A percentile compares a stretch with the other conserved stretches of the same genome.
Conservation (phyloP, 1,140 invertebrate species). For the Leucophenga varia region DNA sequence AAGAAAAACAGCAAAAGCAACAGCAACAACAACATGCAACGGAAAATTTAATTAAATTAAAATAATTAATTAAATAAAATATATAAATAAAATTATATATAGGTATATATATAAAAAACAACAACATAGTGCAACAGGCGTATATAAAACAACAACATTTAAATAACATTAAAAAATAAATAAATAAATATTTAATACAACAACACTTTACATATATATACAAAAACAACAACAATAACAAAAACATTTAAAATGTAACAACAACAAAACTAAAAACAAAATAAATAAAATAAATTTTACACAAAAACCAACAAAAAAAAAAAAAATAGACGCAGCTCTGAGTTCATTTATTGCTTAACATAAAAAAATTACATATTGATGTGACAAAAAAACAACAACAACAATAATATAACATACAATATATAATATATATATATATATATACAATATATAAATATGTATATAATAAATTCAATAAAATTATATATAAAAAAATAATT, state of each 20-base stretch:
- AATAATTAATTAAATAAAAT: slow-evolving; percentile 1
- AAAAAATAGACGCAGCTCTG: too few relatives aligned
- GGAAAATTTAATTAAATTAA: slow-evolving; percentile 1
- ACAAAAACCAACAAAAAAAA: slow-evolving; percentile 9
- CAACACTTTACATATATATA: neutral
- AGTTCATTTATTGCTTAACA: slow-evolving; percentile 2
- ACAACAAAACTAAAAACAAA: slow-evolving; percentile 1
- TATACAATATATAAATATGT: too few relatives aligned
- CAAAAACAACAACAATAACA: slow-evolving; percentile 2
- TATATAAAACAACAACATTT: slow-evolving; percentile 1
- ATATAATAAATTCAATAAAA: too few relatives aligned
- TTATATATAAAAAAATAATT: too few relatives aligned
- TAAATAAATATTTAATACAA: neutral
- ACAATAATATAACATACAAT: neutral
- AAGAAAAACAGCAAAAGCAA: neutral
- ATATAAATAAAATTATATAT: neutral
- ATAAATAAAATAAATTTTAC: slow-evolving; percentile 6
- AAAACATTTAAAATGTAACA: slow-evolving; percentile 3
- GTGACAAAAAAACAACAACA: too few relatives aligned
- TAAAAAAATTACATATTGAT: too few relatives aligned
- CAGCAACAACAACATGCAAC: neutral
- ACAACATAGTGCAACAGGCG: neutral
- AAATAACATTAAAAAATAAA: neutral
- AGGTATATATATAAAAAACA: slow-evolving; percentile 2
- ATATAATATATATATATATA: neutral